A percentile compares a stretch with the other conserved stretches of the same genome.
These are phyloP conservation scores for Hippotragus niger DNA, from an alignment of 2,113 vertebrate genomes.

Conservation along the genomic window DNA sequence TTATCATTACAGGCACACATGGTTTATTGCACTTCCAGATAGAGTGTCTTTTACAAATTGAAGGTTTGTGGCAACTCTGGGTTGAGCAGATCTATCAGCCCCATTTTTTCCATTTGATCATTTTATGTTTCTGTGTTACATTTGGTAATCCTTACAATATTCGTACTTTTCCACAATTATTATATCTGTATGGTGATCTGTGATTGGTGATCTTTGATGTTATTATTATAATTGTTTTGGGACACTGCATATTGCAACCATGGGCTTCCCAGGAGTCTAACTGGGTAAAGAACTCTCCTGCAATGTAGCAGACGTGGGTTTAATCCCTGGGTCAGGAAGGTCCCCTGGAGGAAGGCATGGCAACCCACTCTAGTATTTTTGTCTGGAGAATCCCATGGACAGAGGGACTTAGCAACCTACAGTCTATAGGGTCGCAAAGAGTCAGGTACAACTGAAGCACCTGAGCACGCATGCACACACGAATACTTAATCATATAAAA, in stretches of 20 bases:
- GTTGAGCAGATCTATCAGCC: background rate
- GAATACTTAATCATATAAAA: background rate
- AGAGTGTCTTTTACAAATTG: background rate
- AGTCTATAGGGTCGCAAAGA: background rate
- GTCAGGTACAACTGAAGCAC: background rate
- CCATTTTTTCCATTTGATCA: background rate
- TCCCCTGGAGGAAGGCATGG: background rate
- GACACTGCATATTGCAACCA: background rate
- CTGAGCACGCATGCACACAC: fast-evolving
- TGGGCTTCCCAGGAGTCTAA: background rate
- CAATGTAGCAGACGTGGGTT: background rate
- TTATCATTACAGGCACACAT: background rate
- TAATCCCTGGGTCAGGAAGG: background rate
- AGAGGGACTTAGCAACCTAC: background rate
- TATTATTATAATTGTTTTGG: background rate
- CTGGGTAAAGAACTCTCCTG: background rate
- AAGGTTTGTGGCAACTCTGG: background rate
- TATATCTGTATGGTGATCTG: background rate
- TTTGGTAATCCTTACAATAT: background rate
- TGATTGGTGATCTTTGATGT: background rate
- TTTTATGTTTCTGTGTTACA: background rate
- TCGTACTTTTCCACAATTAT: background rate
- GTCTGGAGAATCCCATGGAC: background rate
- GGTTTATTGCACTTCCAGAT: background rate
- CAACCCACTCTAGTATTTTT: background rate